Evolutionary conservation across 53 echinoderm and acorn worm species (phyloP), one percentile per base, ranked within the genome.

Genomic region (Glandiceps talaboti): DNA sequence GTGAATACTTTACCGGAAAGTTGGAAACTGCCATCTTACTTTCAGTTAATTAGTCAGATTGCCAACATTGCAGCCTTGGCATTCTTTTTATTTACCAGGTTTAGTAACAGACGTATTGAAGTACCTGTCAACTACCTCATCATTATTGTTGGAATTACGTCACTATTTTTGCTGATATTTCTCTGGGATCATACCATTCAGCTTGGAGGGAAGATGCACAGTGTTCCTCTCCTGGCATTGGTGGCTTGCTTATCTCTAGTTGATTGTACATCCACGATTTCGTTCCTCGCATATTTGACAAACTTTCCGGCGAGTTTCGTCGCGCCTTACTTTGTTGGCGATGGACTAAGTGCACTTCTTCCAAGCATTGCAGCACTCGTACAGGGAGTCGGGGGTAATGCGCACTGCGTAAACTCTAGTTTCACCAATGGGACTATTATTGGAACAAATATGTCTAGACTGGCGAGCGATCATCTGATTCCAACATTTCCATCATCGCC

Each of bases 231-330:
- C 32, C 80, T 95, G 6, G 77, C 84, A 30, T 85, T 95, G 29
- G 83, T 88, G 26, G 86, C 92, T 75, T 84, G 87, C 80, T 74
- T 95, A 25, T 81, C 96, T 26, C 74, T 89, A 27, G 90, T 92
- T 30, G 90, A 92, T 83, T 95, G 96, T 75, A 95, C 96, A 75
- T 95, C 96, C 30, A 92, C 96, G 0, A 92, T 95, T 30, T 82
- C 92, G 30, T 95, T 92, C 86, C 92, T 89, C 14, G 92, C 96
- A 0, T 95, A 92, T 82, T 90, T 95, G 96, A 82, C 88, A 0
- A 81, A 87, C 28, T 88, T 92, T 32, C 88, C 87, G 74, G 88
- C 83, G 80, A 45, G 83, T 29, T 92, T 90, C 76, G 80, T 95
- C 75, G 92, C 92, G 0, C 90, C 85, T 90, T 95, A 92, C 74